These are phyloP conservation scores for Lasioglossum calceatum DNA, from an alignment of 2,888 invertebrate genomes.

Conservation along the genomic window DNA sequence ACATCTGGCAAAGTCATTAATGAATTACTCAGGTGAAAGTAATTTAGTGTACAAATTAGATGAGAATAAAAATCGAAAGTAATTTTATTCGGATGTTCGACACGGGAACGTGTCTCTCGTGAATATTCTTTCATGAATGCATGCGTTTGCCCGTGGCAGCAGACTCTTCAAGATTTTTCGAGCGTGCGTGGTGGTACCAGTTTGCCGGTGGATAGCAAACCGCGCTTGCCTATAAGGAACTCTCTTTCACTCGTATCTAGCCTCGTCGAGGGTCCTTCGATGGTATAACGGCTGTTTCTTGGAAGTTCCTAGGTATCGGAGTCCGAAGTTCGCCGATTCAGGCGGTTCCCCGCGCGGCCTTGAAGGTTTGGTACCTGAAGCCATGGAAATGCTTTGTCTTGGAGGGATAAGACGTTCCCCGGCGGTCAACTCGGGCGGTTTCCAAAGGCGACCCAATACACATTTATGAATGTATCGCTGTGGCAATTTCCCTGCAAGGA, in stretches of 20 bases:
- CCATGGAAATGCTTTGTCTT: constrained; percentile 48
- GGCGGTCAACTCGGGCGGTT: not conserved
- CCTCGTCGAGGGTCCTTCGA: constrained; percentile 22
- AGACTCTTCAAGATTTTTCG: constrained; percentile 24
- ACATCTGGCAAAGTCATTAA: not conserved
- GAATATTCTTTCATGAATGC: constrained; percentile 5
- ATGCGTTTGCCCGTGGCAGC: not conserved
- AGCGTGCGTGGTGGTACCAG: constrained; percentile 47
- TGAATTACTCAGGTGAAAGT: not conserved
- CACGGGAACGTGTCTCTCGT: not conserved
- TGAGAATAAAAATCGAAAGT: not conserved
- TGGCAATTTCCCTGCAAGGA: not conserved
- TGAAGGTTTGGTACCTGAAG: constrained; percentile 44
- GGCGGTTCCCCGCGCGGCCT: constrained; percentile 26
- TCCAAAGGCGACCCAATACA: not conserved
- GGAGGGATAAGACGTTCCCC: constrained; percentile 36
- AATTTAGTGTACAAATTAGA: too few relatives aligned
- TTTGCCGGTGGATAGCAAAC: constrained; percentile 18
- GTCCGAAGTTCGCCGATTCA: constrained; percentile 28
- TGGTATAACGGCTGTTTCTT: constrained; percentile 35
- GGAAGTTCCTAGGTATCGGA: constrained; percentile 46
- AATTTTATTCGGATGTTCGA: not conserved
- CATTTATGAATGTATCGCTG: not conserved
- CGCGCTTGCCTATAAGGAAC: constrained; percentile 9
- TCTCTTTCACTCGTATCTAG: constrained; percentile 27